phyloP scores from a whole-genome alignment of 1,140 invertebrate species.

The Cephus cinctus region DNA sequence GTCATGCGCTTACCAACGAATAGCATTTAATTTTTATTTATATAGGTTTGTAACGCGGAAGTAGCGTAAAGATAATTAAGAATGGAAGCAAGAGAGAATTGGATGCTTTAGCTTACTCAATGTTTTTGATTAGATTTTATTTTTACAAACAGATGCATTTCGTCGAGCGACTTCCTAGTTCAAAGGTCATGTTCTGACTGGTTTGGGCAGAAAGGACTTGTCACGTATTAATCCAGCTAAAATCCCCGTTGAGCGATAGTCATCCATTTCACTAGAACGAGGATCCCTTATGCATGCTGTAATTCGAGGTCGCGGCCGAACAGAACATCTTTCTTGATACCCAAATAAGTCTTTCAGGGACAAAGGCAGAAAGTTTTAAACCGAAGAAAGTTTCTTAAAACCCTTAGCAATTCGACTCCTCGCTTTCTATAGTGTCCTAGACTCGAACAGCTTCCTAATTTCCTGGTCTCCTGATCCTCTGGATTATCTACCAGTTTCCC shows the following conservation, averaged over 20 bases:
- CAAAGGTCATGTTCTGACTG: not conserved
- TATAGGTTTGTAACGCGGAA: too few species aligned
- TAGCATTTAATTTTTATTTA: too few species aligned
- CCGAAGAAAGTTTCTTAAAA: not conserved
- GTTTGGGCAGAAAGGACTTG: not conserved
- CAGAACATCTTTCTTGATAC: not conserved
- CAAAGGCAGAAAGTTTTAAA: not conserved
- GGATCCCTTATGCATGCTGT: constrained; percentile 33
- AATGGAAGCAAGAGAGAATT: not conserved
- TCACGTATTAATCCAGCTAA: constrained; percentile 24
- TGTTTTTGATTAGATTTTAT: not conserved
- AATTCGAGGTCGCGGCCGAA: constrained; percentile 21
- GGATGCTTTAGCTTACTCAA: not conserved
- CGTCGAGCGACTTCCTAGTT: constrained; percentile 7
- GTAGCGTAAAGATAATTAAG: not conserved
- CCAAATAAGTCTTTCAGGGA: not conserved
- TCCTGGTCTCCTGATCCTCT: too few species aligned
- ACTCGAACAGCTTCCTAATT: too few species aligned
- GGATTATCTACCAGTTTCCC: too few species aligned
- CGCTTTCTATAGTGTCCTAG: not conserved
- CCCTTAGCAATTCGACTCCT: constrained; percentile 2
- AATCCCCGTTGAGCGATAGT: constrained; percentile 19
- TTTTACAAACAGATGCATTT: constrained; percentile 10
- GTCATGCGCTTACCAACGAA: too few species aligned
- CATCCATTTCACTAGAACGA: constrained; percentile 28